A percentile compares a stretch with the other conserved stretches of the same genome.
Evolutionary conservation across 1,140 invertebrate genomes (phyloP).

Genomic region (Mya arenaria): DNA sequence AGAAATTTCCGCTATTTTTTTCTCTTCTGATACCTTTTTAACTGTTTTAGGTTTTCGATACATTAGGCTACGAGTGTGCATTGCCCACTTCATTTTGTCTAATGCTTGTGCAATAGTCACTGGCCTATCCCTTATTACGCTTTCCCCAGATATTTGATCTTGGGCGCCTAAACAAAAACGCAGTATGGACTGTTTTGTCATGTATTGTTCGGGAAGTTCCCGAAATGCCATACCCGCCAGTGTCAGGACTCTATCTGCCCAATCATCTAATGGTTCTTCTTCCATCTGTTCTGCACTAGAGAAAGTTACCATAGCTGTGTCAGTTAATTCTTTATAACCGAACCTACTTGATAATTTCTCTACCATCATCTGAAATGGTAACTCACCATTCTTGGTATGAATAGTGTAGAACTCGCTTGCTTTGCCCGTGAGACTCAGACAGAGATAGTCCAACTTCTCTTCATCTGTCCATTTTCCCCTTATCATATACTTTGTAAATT

Average conservation of each 20-base stretch:
- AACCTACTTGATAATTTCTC: constrained; percentile 14
- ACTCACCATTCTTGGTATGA: neutral
- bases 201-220: constrained; percentile 21
- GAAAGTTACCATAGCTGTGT: constrained; percentile 16
- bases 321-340: neutral
- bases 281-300: neutral
- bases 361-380: neutral
- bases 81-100: neutral
- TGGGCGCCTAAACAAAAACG: constrained; percentile 1
- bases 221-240: constrained; percentile 5
- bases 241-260: constrained; percentile 9
- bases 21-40: neutral
- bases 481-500: constrained; percentile 1
- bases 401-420: constrained; percentile 9
- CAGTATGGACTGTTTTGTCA: neutral
- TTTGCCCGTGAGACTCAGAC: constrained; percentile 12
- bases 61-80: neutral
- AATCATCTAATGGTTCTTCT: constrained; percentile 24
- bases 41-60: neutral
- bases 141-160: constrained; percentile 17
- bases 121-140: neutral
- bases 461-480: neutral
- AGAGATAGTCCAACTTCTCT: constrained; percentile 1
- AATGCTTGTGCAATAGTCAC: neutral
- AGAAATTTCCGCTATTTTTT: too few relatives aligned